Percentiles rank a stretch among this genome's conserved stretches.
phyloP scores from a whole-genome alignment of 2,113 vertebrate genomes.

The Nicator chloris region DNA sequence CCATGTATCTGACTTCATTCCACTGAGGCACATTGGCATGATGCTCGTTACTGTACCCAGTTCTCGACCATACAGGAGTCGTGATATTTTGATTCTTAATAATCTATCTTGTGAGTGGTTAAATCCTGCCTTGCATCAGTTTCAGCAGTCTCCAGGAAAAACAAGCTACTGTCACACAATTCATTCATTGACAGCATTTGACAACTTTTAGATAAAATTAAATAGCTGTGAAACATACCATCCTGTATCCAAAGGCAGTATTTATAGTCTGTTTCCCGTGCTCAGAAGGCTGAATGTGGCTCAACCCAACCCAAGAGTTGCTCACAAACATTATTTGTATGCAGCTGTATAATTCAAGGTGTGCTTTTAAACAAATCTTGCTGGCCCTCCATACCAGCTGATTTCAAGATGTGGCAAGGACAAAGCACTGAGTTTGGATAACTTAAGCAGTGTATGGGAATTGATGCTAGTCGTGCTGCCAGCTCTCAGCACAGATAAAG shows the following conservation, averaged over 20 bases:
- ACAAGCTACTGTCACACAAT: not conserved
- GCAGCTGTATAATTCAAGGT: not conserved
- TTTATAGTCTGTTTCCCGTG: not conserved
- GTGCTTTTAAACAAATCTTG: not conserved
- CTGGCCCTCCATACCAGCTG: not conserved
- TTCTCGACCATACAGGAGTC: not conserved
- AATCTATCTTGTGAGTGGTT: not conserved
- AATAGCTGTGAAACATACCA: not conserved
- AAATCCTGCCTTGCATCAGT: not conserved
- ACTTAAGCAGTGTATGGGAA: not conserved
- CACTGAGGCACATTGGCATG: not conserved
- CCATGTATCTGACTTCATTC: not conserved
- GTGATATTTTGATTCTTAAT: not conserved
- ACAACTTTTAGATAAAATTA: not conserved
- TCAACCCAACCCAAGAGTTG: not conserved
- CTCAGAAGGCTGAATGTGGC: not conserved
- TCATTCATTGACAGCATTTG: not conserved
- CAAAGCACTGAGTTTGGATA: not conserved
- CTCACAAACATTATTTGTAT: not conserved
- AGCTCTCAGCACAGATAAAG: not conserved
- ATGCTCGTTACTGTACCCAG: not conserved
- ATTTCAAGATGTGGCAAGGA: not conserved
- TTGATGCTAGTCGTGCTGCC: not conserved
- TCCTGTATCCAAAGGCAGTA: not conserved
- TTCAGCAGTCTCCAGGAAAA: not conserved